These are phyloP conservation scores for Halisarca cf. caerulea DNA, from an alignment of 37 sponge, comb jelly and placozoan genomes.

Conservation along the genomic window DNA sequence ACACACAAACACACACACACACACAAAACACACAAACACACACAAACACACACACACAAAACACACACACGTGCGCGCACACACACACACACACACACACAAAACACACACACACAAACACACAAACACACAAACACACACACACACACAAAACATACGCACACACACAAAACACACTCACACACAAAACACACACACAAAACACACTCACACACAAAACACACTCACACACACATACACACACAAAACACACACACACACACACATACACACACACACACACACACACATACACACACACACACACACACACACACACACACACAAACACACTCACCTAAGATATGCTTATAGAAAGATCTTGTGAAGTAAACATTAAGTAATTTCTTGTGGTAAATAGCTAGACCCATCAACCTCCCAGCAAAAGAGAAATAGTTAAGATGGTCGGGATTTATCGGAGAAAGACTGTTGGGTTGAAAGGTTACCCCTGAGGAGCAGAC, in stretches of 20 bases:
- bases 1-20: neutral
- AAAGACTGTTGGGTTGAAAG: slow-evolving; percentile 93
- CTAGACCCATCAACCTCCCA: slow-evolving; percentile 86
- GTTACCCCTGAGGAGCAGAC: slow-evolving; percentile 64
- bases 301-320: neutral
- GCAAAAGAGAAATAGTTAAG: slow-evolving; percentile 95
- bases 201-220: neutral
- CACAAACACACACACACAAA: neutral
- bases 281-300: slow-evolving; percentile 24
- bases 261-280: neutral
- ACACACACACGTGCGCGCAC: neutral
- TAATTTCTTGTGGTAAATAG: slow-evolving; percentile 91
- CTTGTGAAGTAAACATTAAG: slow-evolving; percentile 95
- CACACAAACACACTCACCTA: slow-evolving; percentile 49
- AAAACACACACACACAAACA: neutral
- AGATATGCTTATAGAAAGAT: slow-evolving; percentile 98
- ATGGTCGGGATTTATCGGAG: slow-evolving; percentile 94
- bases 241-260: neutral
- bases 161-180: neutral
- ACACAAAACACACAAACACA: neutral
- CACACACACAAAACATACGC: neutral
- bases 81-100: neutral
- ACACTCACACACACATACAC: neutral
- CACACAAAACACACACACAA: too few relatives aligned
- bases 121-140: neutral